phyloP scores from a whole-genome alignment of 2,888 invertebrate genomes.

The Clivina fossor region DNA sequence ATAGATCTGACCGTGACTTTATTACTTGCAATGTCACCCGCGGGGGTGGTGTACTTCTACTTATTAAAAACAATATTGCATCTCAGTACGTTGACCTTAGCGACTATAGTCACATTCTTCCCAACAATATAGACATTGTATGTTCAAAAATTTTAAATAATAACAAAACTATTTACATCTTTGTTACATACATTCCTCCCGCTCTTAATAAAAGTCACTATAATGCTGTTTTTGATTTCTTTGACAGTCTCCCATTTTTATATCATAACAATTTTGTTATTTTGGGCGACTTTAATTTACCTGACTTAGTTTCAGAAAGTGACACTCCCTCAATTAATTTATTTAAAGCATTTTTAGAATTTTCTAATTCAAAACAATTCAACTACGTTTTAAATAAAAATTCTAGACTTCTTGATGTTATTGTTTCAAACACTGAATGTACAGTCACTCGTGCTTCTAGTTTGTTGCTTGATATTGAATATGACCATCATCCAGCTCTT shows the following conservation, averaged over 20 bases:
- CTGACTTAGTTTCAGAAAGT: background rate
- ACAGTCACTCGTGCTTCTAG: slow-evolving; percentile 1
- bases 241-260: no score
- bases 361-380: background rate
- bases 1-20: slow-evolving; percentile 1
- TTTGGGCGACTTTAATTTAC: no score
- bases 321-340: slow-evolving; percentile 2
- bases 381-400: slow-evolving; percentile 2
- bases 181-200: no score
- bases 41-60: background rate
- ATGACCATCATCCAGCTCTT: slow-evolving; percentile 4
- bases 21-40: background rate
- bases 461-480: background rate
- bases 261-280: no score
- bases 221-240: no score
- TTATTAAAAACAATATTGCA: no score
- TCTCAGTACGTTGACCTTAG: no score
- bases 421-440: slow-evolving; percentile 1
- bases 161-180: no score
- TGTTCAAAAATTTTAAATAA: no score
- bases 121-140: no score
- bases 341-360: slow-evolving; percentile 2
- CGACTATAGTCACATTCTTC: no score
- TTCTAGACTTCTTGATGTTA: slow-evolving; percentile 2
- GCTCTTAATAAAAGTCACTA: no score